Evolutionary conservation across 2,113 vertebrate genomes (phyloP).

Genomic region (Pithys albifrons): DNA sequence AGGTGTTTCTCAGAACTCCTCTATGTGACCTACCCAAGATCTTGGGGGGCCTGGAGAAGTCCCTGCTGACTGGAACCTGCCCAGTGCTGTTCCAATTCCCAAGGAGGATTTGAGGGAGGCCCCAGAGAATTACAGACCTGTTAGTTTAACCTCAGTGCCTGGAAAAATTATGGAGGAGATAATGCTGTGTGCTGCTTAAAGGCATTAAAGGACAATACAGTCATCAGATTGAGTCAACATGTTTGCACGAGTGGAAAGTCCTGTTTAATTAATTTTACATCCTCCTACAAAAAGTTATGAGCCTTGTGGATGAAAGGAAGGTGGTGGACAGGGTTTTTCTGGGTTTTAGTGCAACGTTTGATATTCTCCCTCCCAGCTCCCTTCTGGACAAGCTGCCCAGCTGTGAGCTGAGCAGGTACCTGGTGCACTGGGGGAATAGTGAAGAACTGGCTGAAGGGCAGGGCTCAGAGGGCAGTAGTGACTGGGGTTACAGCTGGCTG

Average conservation of each 20-base stretch:
- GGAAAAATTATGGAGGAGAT: background rate
- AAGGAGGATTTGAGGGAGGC: background rate
- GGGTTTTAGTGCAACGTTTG: background rate
- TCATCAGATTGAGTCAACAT: background rate
- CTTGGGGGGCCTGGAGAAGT: background rate
- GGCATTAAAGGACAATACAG: background rate
- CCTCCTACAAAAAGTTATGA: background rate
- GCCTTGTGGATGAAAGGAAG: background rate
- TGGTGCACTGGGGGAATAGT: background rate
- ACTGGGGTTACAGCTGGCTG: background rate
- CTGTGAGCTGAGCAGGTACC: background rate
- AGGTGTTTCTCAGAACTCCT: background rate
- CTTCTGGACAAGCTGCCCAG: background rate
- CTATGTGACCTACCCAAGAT: background rate
- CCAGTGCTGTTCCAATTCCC: background rate
- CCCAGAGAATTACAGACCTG: background rate
- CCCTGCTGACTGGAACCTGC: background rate
- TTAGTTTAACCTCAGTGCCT: background rate
- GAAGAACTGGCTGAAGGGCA: background rate
- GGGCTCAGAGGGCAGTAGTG: background rate
- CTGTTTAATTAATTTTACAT: background rate
- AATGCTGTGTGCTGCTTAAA: background rate
- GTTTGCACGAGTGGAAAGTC: background rate
- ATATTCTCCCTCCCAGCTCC: background rate
- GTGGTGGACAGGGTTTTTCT: background rate